Conservation (phyloP, 2,888 invertebrate genomes). For the Chymomyza caudatula region DNA sequence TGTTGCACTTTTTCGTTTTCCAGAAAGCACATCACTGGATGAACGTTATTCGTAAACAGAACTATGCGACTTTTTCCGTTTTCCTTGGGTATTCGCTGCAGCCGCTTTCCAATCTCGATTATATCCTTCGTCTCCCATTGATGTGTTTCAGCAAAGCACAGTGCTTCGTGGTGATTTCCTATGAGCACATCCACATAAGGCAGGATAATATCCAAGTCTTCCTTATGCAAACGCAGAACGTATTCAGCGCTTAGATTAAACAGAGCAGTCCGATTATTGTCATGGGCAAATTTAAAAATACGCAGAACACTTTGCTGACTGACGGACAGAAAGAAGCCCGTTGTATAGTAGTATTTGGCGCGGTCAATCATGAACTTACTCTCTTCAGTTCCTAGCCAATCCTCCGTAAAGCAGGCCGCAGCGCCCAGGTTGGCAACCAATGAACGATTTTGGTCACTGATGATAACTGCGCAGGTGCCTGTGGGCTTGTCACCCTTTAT, state of each 20-base stretch:
- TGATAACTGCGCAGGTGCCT: constrained; percentile 54
- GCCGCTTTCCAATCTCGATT: constrained; percentile 40
- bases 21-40: constrained; percentile 47
- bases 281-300: constrained; percentile 23
- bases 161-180: constrained; percentile 52
- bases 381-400: constrained; percentile 40
- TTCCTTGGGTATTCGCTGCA: constrained; percentile 44
- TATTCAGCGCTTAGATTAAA: constrained; percentile 59
- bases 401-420: constrained; percentile 40
- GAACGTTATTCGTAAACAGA: constrained; percentile 42
- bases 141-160: constrained; percentile 34
- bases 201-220: constrained; percentile 23
- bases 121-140: constrained; percentile 45
- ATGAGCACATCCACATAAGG: constrained; percentile 46
- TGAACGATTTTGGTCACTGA: constrained; percentile 40
- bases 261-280: constrained; percentile 28
- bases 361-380: constrained; percentile 35
- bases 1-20: constrained; percentile 43
- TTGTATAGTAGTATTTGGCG: constrained; percentile 43
- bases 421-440: constrained; percentile 60
- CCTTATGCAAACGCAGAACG: constrained; percentile 35
- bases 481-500: constrained; percentile 33
- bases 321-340: constrained; percentile 61
- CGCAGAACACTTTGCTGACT: constrained; percentile 16
- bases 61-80: constrained; percentile 37